Evolutionary conservation across 2,888 invertebrate genomes (phyloP).

Genomic region (Polia nebulosa): DNA sequence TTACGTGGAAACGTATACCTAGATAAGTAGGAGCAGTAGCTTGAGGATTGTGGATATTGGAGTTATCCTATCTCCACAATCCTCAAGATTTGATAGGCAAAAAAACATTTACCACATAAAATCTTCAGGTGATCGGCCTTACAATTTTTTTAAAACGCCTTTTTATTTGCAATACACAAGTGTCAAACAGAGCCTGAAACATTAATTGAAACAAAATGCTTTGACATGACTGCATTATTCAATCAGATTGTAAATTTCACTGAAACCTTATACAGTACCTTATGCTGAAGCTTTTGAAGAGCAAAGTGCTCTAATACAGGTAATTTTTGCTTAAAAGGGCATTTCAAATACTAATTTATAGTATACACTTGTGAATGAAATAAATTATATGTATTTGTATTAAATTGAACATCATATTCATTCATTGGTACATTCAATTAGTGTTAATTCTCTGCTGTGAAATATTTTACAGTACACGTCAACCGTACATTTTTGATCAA

Average conservation of each 20-base stretch:
- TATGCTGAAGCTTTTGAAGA: too few relatives aligned
- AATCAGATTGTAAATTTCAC: not conserved
- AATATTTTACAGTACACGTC: slow-evolving; percentile 20
- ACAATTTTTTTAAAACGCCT: not conserved
- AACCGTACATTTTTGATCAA: slow-evolving; percentile 27
- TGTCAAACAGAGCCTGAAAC: not conserved
- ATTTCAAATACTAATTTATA: too few relatives aligned
- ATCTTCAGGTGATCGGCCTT: not conserved
- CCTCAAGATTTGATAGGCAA: not conserved
- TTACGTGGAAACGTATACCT: not conserved
- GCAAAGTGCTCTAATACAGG: too few relatives aligned
- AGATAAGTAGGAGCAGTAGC: too few relatives aligned
- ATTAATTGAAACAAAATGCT: slow-evolving; percentile 24
- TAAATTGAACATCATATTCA: too few relatives aligned
- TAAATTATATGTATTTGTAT: too few relatives aligned
- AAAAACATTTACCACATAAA: not conserved
- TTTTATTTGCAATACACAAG: not conserved
- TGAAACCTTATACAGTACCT: too few relatives aligned
- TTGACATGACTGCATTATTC: slow-evolving; percentile 1
- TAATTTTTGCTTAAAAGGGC: too few relatives aligned
- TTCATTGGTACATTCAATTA: not conserved
- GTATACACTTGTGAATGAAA: too few relatives aligned
- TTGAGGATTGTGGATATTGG: too few relatives aligned
- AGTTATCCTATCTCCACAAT: not conserved
- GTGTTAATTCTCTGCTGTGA: slow-evolving; percentile 3